These are phyloP conservation scores for Trichechus manatus DNA, from an alignment of 2,113 vertebrate genomes.

Conservation along the genomic window DNA sequence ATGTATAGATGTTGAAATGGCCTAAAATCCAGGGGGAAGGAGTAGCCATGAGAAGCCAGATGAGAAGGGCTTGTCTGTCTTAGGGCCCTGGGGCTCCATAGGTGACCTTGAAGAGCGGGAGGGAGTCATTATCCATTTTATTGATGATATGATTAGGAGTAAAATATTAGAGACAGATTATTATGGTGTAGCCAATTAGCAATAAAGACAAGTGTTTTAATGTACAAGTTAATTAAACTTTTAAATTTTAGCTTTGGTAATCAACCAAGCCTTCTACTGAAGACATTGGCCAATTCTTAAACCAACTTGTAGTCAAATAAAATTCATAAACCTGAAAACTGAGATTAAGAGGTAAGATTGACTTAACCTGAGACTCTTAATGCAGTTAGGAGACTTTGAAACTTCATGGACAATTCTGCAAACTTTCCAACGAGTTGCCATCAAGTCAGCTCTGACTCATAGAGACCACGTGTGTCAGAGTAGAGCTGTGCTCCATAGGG, in stretches of 20 bases:
- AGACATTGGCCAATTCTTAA: background rate
- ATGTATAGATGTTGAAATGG: background rate
- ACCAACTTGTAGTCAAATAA: background rate
- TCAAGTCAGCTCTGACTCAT: too few relatives aligned
- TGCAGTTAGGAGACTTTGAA: background rate
- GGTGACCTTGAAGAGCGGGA: constrained; percentile 65
- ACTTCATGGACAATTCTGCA: too few relatives aligned
- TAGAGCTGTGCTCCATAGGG: too few relatives aligned
- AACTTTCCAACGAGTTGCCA: too few relatives aligned
- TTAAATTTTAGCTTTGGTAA: background rate
- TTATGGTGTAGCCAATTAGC: constrained; percentile 45
- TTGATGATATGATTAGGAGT: constrained; percentile 51
- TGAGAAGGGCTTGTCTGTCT: background rate
- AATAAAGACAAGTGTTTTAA: constrained; percentile 64
- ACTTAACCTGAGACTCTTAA: background rate
- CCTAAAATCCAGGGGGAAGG: background rate
- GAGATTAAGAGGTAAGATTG: background rate
- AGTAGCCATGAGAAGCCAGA: background rate
- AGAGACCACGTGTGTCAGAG: too few relatives aligned
- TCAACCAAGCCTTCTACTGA: background rate
- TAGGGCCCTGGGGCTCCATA: background rate
- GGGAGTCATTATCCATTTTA: constrained; percentile 43
- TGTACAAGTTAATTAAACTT: constrained; percentile 55
- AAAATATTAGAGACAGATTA: constrained; percentile 56
- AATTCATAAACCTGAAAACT: background rate